Evolutionary conservation across 2,797 vertebrate species (phyloP), one percentile per base, ranked within the genome.

Genomic region (Acropternis orthonyx): DNA sequence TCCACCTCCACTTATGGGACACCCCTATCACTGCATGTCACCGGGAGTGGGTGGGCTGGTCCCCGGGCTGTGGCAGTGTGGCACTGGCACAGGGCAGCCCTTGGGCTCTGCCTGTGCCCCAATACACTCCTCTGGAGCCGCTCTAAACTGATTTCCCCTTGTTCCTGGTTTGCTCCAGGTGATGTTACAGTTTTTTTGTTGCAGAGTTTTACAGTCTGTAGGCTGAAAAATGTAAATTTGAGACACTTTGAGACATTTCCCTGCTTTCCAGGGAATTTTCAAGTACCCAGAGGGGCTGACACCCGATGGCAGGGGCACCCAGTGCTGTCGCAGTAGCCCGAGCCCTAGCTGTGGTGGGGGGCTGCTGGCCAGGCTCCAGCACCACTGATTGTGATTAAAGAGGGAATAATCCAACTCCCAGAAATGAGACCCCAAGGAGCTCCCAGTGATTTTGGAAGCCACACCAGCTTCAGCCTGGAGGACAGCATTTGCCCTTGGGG

Each of bases 71-170:
- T 46, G 44, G 44, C 22, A 48, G 46, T 4, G 7, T 12, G 55
- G 20, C 32, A 24, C 20, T 17, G 67, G 9, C 9, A 5, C 48
- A 6, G n/a, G 51, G 56, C 73, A 24, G 8, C 4, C 4, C 20
- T 5, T 19, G 0, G 20, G 41, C 18, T 7, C 39, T 32, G 5
- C 8, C 32, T 39, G 2, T 19, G 41, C 59, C 28, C 2, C 51
- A 26, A 0, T 3, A 6, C 4, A 16, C 61, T 26, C 9, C 37
- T 22, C 3, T 32, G 52, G 22, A 66, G 67, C 27, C 52, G 14
- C 44, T 0, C 7, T 4, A 10, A n/a, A n/a, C 0, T 9, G 0
- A 18, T 24, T 0, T 51, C 61, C 59, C 16, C 4, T 2, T 14
- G 7, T 4, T 43, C 58, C 58, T 20, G 24, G 26, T 39, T 61